Base-by-base conservation (phyloP, 1,140 invertebrate species). In the Procambarus virginalis region DNA sequence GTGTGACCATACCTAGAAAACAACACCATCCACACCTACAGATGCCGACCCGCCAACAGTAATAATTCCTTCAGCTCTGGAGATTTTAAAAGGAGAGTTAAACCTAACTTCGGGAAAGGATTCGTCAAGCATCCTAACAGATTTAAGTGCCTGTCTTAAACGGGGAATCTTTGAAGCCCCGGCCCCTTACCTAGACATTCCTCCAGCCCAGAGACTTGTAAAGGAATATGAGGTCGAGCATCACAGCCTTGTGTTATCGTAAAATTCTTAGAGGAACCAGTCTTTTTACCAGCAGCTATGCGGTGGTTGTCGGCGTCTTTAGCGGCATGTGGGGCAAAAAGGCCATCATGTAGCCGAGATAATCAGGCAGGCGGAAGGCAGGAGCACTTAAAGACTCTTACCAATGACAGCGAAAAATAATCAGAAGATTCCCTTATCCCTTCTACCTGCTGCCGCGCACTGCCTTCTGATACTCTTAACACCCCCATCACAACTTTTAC, bases 401-500 rank as follows among this genome's bases (percentile, higher is more conserved):
- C 68, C 68, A 34, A 5, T 8, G 68, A 8, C 22, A 22, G n/a
- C 68, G 20, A 73, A 55, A 73, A 73, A 22, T 73, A 73, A 73
- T 22, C 22, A 48, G 80, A 14, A 64, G 46, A 48, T 49, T 8
- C 77, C 6, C 48, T 34, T 20, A n/a, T 20, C 9, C 51, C 55
- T n/a, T 8, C 8, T 70, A 64, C 60, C 68, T 46, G 10, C 45
- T 14, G 48, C 82, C 64, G 70, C 51, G 34, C 51, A 22, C 80
- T 2, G 48, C 68, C 49, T 58, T 49, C 45, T 34, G 70, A 84
- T 84, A 45, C 51, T 46, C 46, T 82, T 68, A 68, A 60, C 80
- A 82, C 45, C 48, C 34, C 34, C 34, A 82, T 60, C 51, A n/a
- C 68, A 68, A 82, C 22, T 82, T 82, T 82, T 64, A 82, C 58